Conservation (phyloP, 2,113 vertebrate species). For the Anoplopoma fimbria region DNA sequence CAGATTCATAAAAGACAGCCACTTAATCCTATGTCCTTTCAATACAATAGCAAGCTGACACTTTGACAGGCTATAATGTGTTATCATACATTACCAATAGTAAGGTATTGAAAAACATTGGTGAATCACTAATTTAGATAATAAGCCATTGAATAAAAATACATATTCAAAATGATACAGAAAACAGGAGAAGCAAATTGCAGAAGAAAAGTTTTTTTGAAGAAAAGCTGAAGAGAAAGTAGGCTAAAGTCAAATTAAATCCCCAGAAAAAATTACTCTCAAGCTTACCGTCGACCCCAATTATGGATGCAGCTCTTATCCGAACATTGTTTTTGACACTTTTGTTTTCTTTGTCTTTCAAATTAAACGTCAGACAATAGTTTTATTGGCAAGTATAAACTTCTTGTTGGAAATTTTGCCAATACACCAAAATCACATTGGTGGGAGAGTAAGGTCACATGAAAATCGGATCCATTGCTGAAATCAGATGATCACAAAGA, state of each 20-base stretch:
- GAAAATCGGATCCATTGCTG: constrained; percentile 26
- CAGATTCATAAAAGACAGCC: constrained; percentile 46
- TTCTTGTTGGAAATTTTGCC: constrained; percentile 16
- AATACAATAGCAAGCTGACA: constrained; percentile 45
- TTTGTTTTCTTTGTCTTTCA: constrained; percentile 20
- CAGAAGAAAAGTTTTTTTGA: constrained; percentile 3
- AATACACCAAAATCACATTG: not conserved
- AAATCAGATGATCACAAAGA: not conserved
- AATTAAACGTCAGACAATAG: not conserved
- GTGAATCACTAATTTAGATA: constrained; percentile 40
- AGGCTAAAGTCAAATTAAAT: constrained; percentile 11
- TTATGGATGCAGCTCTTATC: constrained; percentile 17
- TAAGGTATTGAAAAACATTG: constrained; percentile 25
- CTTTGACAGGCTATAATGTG: constrained; percentile 64
- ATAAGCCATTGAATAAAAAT: constrained; percentile 9
- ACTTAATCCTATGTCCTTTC: constrained; percentile 48
- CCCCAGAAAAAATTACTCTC: not conserved
- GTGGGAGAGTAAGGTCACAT: constrained; percentile 19
- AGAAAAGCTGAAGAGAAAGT: constrained; percentile 2
- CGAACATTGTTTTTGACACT: not conserved
- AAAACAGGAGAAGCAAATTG: not conserved
- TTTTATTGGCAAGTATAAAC: not conserved
- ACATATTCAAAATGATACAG: constrained; percentile 1
- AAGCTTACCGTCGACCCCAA: not conserved
- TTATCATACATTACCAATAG: constrained; percentile 59